A percentile compares a stretch with the other conserved stretches of the same genome.
Evolutionary conservation across 2,888 invertebrate species (phyloP).

Genomic region (Willowsia nigromaculata): DNA sequence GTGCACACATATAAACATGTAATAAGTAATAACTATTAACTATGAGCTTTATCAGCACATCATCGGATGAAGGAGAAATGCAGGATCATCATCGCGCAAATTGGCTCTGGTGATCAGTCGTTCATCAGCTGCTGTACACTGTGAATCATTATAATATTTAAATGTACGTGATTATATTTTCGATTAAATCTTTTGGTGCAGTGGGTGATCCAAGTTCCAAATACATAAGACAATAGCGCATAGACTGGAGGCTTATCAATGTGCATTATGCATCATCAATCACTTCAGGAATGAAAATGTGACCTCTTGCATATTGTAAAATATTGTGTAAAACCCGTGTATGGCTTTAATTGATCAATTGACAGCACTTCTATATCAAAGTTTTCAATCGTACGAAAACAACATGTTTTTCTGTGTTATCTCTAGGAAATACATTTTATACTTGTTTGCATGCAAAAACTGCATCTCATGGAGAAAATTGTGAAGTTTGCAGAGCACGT

Average conservation of each 20-base stretch:
- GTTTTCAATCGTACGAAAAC: neutral
- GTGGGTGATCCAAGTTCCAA: neutral
- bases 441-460: neutral
- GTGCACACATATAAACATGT: neutral
- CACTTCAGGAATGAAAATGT: neutral
- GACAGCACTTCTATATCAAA: neutral
- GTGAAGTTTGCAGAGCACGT: too few relatives aligned
- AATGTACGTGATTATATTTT: neutral
- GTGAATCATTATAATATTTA: slow-evolving; percentile 22
- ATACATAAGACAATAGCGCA: neutral
- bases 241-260: neutral
- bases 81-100: slow-evolving; percentile 22
- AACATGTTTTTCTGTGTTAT: neutral
- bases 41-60: neutral
- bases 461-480: neutral
- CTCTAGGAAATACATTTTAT: too few relatives aligned
- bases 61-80: neutral
- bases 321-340: neutral
- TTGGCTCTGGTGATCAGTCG: slow-evolving; percentile 40
- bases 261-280: neutral
- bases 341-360: too few relatives aligned
- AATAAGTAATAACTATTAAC: neutral
- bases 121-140: slow-evolving; percentile 42
- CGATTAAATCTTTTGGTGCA: neutral
- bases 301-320: neutral